phyloP scores from a whole-genome alignment of 2,888 invertebrate genomes.

The Acanthopleura granulata region DNA sequence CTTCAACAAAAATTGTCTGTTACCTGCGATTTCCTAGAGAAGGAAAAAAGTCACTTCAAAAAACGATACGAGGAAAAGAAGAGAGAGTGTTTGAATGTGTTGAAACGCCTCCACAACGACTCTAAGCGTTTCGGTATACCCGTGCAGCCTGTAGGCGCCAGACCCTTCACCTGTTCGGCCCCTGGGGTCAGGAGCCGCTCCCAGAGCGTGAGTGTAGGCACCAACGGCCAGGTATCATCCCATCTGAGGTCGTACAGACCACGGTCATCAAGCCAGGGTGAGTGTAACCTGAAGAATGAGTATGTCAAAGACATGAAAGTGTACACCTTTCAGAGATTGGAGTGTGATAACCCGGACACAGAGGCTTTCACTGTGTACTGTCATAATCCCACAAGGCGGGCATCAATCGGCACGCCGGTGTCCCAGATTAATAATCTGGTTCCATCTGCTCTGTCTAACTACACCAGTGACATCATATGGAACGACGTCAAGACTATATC shows the following conservation, averaged over 20 bases:
- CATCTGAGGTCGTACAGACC: too few relatives aligned
- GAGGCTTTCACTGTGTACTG: constrained; percentile 8
- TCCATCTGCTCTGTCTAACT: neutral
- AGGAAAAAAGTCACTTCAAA: neutral
- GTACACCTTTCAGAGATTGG: constrained; percentile 6
- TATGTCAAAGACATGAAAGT: neutral
- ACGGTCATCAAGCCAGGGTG: too few relatives aligned
- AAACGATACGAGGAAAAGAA: neutral
- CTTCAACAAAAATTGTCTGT: neutral
- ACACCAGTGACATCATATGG: neutral
- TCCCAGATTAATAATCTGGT: neutral
- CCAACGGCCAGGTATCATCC: too few relatives aligned
- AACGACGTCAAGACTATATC: neutral
- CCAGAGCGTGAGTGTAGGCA: too few relatives aligned
- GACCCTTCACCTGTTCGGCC: too few relatives aligned
- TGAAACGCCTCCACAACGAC: neutral
- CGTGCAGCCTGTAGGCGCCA: neutral
- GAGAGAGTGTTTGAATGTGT: neutral
- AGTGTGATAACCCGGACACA: neutral
- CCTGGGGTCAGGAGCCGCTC: too few relatives aligned
- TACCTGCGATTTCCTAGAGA: neutral
- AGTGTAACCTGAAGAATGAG: neutral
- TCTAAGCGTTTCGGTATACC: neutral
- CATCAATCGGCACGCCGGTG: neutral
- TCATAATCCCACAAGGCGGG: neutral